Base-by-base conservation (phyloP, 2,797 vertebrate species). In the Alectoris magna region DNA sequence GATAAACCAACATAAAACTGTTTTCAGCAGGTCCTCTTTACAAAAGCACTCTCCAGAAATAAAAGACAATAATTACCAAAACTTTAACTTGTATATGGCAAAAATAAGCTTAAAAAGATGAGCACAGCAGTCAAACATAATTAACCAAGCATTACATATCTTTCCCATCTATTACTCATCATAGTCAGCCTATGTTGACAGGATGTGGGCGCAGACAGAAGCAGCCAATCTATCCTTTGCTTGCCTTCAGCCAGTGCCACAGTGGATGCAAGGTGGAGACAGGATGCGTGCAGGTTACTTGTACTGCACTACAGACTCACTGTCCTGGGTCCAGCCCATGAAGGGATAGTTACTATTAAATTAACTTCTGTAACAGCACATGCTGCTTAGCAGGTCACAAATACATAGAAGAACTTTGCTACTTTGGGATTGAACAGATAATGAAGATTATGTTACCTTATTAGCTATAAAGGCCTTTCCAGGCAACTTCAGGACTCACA, bases 81-180 rank as follows among this genome's bases (percentile, higher is more conserved):
- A 93, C 53, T 43, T 84, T 79, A 81, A 86, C 84, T 88, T 84
- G 22, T 12, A 67, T 39, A 41, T 6, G 22, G 55, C 26, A 84
- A 88, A 91, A 81, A 56, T 6, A 89, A 89, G 81, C 23, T 9
- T 12, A 48, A 51, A n/a, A 6, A 3, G 38, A 29, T 56, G 6
- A 64, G 12, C 39, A 60, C 31, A 70, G 77, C 39, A 94, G 77
- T 96, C 87, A 90, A 91, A 94, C 63, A 10, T 64, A 87, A 93
- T 94, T 94, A 96, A 90, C 95, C 88, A 94, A 88, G 48, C 71
- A n/a, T 67, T 67, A 79, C 39, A 5, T 95, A 95, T 91, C 94
- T 94, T 96, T 96, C 85, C 85, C 85, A 92, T 96, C 89, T 95
- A 87, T 95, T 95, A 96, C 87, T 91, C 92, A 95, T 94, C 79